Evolutionary conservation across 2,888 invertebrate genomes (phyloP), one percentile per base, ranked within the genome.

Genomic region (Omphaloscelis lunosa): DNA sequence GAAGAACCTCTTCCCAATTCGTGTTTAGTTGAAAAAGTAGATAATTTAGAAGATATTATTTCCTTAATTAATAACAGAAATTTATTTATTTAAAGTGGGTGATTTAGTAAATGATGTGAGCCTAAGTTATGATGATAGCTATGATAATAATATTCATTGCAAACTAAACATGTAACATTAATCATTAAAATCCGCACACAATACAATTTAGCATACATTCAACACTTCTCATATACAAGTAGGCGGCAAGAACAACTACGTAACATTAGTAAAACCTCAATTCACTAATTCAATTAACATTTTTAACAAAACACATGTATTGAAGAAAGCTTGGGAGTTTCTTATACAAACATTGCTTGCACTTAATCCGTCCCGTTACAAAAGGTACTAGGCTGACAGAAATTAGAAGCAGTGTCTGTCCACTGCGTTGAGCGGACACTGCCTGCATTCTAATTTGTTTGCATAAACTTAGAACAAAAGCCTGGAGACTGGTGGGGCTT

Each of bases 331-430:
- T 85, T 88, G 88, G 89, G 89, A 90, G 87, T 82, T 80, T 80
- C 73, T 86, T 80, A 65, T 56, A 92, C 93, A 93, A 92, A 91
- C 90, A 89, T 92, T 88, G 91, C 92, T 92, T 93, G 92, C 93
- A 93, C 93, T 94, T 92, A 91, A 94, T 91, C 87, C 89, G 89
- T 93, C 91, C 96, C 95, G 95, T 95, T 95, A 94, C 90, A 84
- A 82, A 89, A 90, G 87, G 86, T 86, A 86, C 88, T 89, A 91
- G 72, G 89, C 92, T 92, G 92, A 92, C 93, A 92, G 92, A 91
- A 92, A 92, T 93, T 92, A 91, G 82, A 86, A 84, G 89, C 83
- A 65, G 79, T 81, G 87, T 85, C 88, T 75, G 85, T 81, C 87
- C 83, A 81, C 75, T 83, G 84, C 86, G 86, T 81, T 82, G 87